A percentile compares a stretch with the other conserved stretches of the same genome.
Evolutionary conservation across 2,888 invertebrate genomes (phyloP).

Genomic region (Gymnocheta viridis): DNA sequence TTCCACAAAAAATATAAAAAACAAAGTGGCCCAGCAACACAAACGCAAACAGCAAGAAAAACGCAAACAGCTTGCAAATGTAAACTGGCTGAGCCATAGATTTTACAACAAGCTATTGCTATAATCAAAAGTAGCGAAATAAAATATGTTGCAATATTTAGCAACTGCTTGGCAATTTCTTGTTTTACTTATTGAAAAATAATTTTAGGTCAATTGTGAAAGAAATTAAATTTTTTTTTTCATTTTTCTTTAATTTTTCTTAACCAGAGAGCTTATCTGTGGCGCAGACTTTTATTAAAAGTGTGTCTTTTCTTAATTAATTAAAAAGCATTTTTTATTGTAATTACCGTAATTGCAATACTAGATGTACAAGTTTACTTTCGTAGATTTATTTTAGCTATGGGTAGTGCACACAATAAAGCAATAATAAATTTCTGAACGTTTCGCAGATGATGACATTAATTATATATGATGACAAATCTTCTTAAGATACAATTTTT

Average conservation of each 20-base stretch:
- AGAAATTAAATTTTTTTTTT: not conserved
- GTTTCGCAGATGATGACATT: no score
- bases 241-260: not conserved
- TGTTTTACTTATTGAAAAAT: not conserved
- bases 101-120: constrained; percentile 27
- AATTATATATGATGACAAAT: no score
- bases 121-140: constrained; percentile 26
- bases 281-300: not conserved
- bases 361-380: not conserved
- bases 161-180: constrained; percentile 24
- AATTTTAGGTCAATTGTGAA: constrained; percentile 32
- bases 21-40: constrained; percentile 43
- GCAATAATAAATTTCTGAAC: no score
- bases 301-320: not conserved
- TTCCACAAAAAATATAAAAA: constrained; percentile 8
- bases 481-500: no score
- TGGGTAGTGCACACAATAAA: no score
- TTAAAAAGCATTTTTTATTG: not conserved
- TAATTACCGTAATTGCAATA: not conserved
- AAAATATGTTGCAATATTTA: constrained; percentile 22
- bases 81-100: constrained; percentile 1
- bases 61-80: constrained; percentile 14
- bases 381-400: no score
- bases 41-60: not conserved
- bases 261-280: not conserved